A percentile compares a stretch with the other conserved stretches of the same genome.
phyloP scores from a whole-genome alignment of 1,140 invertebrate species.

The Leptoteleia sp. region DNA sequence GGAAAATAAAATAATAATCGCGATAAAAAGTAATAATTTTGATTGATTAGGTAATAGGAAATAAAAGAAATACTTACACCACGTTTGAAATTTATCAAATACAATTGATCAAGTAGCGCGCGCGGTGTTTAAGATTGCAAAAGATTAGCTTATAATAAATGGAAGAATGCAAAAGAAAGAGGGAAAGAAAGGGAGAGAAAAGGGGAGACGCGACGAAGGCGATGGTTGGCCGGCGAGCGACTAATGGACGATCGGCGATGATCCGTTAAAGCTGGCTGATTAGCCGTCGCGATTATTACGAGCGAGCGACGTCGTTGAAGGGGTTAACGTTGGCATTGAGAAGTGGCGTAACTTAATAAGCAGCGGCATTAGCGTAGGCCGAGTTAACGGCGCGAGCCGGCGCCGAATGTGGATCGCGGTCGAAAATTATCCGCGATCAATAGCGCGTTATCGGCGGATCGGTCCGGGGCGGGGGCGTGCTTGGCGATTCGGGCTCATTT shows the following conservation, averaged over 20 bases:
- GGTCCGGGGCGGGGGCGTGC: background rate
- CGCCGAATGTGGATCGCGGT: slow-evolving; percentile 9
- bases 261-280: slow-evolving; percentile 6
- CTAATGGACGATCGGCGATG: slow-evolving; percentile 10
- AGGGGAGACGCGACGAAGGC: background rate
- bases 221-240: background rate
- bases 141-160: no score
- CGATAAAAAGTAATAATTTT: no score
- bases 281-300: slow-evolving; percentile 4
- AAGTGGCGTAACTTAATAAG: slow-evolving; percentile 18
- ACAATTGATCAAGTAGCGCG: no score
- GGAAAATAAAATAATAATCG: no score
- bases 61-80: no score
- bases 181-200: background rate
- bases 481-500: slow-evolving; percentile 20
- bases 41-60: no score
- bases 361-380: slow-evolving; percentile 4
- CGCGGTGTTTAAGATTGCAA: no score
- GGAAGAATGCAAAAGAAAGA: no score
- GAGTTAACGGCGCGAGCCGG: slow-evolving; percentile 1
- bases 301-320: background rate
- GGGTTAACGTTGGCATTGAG: slow-evolving; percentile 10
- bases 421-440: slow-evolving; percentile 17
- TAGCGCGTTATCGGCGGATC: slow-evolving; percentile 11
- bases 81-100: no score